phyloP scores from a whole-genome alignment of 1,140 invertebrate genomes.

The Cyphomyrmex costatus region DNA sequence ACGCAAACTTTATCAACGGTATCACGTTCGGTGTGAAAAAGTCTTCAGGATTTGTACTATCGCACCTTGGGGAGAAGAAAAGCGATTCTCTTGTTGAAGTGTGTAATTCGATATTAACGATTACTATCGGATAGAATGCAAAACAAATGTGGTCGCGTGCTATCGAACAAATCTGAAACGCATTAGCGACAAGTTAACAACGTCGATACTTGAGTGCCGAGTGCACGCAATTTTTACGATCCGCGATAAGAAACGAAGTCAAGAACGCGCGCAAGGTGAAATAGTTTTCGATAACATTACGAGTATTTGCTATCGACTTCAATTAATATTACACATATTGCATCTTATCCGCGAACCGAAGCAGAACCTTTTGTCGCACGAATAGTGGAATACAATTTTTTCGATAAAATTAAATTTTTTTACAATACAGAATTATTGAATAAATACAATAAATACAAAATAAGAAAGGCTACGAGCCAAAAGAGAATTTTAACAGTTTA shows the following conservation, averaged over 20 bases:
- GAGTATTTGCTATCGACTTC: slow-evolving; percentile 18
- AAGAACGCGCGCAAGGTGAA: slow-evolving; percentile 50
- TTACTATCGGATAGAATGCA: background rate
- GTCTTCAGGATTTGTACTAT: too few relatives aligned
- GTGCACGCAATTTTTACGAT: slow-evolving; percentile 47
- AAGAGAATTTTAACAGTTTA: too few relatives aligned
- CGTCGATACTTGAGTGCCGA: slow-evolving; percentile 6
- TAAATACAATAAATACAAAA: too few relatives aligned
- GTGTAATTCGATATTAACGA: background rate
- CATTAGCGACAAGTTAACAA: slow-evolving; percentile 56
- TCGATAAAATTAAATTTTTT: background rate
- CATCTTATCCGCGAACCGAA: background rate
- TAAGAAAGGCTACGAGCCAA: too few relatives aligned
- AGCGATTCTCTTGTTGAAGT: background rate
- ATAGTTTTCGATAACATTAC: slow-evolving; percentile 53
- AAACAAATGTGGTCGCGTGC: background rate
- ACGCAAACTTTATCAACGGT: too few relatives aligned
- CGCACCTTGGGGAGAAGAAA: too few relatives aligned
- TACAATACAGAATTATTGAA: background rate
- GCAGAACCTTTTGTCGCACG: background rate
- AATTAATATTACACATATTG: slow-evolving; percentile 23
- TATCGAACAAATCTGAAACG: slow-evolving; percentile 34
- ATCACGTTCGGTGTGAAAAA: too few relatives aligned
- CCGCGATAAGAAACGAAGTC: slow-evolving; percentile 59
- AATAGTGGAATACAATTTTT: background rate